Percentiles rank a stretch among this genome's conserved stretches.
Evolutionary conservation across 2,113 vertebrate genomes (phyloP).

Genomic region (Anser brachyrhynchus): DNA sequence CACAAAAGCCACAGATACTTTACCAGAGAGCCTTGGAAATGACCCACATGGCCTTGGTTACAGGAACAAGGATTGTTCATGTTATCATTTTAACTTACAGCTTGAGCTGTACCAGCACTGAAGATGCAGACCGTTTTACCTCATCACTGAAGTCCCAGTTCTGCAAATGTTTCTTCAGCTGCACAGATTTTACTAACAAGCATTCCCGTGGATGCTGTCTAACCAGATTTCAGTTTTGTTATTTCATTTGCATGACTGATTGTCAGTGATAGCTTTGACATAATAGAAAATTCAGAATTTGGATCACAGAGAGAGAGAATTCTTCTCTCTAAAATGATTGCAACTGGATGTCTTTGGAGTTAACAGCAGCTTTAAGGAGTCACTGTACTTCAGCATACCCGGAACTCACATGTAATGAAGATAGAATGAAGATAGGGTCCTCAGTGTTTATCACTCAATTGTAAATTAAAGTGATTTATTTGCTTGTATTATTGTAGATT

Average conservation of each 20-base stretch:
- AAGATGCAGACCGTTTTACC: background rate
- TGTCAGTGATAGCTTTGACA: background rate
- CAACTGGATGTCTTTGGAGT: background rate
- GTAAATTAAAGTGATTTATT: background rate
- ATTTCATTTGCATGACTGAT: background rate
- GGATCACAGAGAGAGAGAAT: background rate
- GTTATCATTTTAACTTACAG: background rate
- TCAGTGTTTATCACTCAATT: background rate
- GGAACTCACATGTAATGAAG: background rate
- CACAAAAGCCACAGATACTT: slow-evolving; percentile 30
- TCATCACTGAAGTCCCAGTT: background rate
- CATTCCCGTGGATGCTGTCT: background rate
- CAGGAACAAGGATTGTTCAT: slow-evolving; percentile 27
- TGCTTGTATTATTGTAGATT: background rate
- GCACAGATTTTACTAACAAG: background rate
- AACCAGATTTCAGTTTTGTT: background rate
- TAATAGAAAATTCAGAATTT: background rate
- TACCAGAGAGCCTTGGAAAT: slow-evolving; percentile 46
- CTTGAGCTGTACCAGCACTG: background rate
- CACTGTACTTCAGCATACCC: background rate
- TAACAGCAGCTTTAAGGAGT: background rate
- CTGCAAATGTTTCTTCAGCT: background rate
- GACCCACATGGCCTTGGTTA: slow-evolving; percentile 25
- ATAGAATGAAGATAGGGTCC: background rate
- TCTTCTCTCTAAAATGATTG: background rate